Evolutionary conservation across 2,888 invertebrate species (phyloP).

Genomic region (Folsomia manolachei): DNA sequence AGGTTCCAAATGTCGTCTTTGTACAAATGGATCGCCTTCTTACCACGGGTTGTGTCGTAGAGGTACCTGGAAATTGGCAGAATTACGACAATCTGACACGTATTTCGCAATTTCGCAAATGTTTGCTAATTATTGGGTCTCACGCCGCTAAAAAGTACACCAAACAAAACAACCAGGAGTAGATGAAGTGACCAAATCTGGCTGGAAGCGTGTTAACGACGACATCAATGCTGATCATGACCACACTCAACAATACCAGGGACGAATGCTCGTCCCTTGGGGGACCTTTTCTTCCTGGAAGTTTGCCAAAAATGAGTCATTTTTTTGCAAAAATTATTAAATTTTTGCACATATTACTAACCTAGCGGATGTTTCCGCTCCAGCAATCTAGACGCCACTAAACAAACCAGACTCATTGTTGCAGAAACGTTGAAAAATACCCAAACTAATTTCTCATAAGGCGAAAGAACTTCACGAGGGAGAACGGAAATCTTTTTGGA

Average conservation of each 20-base stretch:
- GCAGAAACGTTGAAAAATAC: conserved; percentile 20
- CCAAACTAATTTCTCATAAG: conserved; percentile 25
- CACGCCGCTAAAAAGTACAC: neutral
- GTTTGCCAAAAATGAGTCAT: no score
- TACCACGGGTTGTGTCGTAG: no score
- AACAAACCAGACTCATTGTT: conserved; percentile 10
- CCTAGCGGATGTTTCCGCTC: neutral
- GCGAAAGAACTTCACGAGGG: conserved; percentile 18
- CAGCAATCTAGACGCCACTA: neutral
- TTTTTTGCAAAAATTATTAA: neutral
- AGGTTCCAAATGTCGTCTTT: neutral
- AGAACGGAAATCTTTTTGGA: conserved; percentile 31
- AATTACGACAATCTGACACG: no score
- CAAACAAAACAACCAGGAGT: neutral
- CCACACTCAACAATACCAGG: neutral
- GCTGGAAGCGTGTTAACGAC: conserved; percentile 26
- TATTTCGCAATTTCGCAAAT: no score
- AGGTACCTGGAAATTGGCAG: neutral
- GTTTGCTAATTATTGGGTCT: neutral
- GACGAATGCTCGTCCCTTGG: neutral
- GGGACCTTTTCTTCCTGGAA: neutral
- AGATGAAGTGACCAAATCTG: conserved; percentile 21
- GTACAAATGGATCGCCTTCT: neutral
- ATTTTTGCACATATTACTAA: neutral
- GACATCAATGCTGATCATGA: conserved; percentile 21